These are phyloP conservation scores for Aurelia aurita DNA, from an alignment of 30 jellyfish, hydroid and myxozoan genomes.

Conservation along the genomic window DNA sequence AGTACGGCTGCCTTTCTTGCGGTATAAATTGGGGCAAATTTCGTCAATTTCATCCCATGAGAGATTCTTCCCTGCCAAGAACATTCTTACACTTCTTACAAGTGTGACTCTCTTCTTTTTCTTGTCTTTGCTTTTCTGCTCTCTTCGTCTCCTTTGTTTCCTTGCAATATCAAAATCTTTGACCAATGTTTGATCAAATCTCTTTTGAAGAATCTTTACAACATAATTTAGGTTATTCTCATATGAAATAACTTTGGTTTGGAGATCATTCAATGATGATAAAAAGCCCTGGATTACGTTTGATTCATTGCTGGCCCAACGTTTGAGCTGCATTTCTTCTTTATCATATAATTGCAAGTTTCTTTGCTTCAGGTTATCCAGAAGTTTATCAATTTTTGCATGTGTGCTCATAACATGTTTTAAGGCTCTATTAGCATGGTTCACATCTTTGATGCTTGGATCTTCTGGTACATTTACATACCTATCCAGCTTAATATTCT, in stretches of 20 bases:
- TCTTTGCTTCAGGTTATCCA: no score
- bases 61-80: conserved; percentile 45
- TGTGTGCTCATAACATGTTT: no score
- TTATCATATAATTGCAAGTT: no score
- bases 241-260: conserved; percentile 24
- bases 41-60: conserved; percentile 1
- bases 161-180: conserved; percentile 6
- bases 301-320: conserved; percentile 10
- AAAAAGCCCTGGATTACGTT: conserved; percentile 9
- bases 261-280: conserved; percentile 28
- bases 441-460: no score
- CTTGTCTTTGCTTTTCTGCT: conserved; percentile 23
- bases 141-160: not conserved
- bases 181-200: not conserved
- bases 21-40: not conserved
- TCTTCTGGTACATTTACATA: conserved; percentile 4
- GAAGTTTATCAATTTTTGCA: no score
- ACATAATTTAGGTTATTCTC: conserved; percentile 33
- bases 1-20: conserved; percentile 24
- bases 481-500: conserved; percentile 12
- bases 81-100: conserved; percentile 11
- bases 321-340: conserved; percentile 7
- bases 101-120: not conserved
- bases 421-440: no score
- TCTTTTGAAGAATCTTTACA: conserved; percentile 41